Percentiles rank a stretch among this genome's conserved stretches.
Conservation (phyloP, 2,797 vertebrate genomes). For the Diceros bicornis region DNA sequence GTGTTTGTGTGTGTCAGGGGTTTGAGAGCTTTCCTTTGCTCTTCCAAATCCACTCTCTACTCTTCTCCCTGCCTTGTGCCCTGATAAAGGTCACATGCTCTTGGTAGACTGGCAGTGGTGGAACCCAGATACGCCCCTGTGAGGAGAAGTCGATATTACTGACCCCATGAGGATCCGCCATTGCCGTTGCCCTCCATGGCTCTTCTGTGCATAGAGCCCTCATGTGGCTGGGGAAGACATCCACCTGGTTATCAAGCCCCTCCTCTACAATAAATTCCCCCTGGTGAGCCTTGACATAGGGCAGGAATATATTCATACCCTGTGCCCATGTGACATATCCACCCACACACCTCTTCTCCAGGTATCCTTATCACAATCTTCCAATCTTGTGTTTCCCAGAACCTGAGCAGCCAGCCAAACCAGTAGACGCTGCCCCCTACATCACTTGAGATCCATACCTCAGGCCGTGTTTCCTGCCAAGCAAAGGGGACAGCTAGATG, state of each 20-base stretch:
- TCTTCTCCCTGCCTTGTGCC: not conserved
- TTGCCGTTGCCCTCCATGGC: not conserved
- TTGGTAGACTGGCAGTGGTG: too few species aligned
- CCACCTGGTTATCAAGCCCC: too few species aligned
- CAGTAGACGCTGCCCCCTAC: not conserved
- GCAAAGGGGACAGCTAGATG: too few species aligned
- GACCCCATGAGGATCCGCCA: too few species aligned
- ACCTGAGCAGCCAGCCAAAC: not conserved
- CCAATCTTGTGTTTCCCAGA: not conserved
- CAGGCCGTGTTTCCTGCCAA: not conserved
- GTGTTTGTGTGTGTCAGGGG: not conserved
- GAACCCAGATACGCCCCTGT: not conserved
- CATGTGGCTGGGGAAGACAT: fast-evolving
- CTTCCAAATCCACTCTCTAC: not conserved
- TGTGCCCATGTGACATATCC: fast-evolving
- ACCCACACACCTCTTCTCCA: not conserved
- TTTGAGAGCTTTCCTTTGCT: not conserved
- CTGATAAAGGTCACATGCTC: not conserved
- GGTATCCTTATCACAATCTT: not conserved
- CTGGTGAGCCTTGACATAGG: not conserved
- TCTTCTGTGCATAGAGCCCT: not conserved
- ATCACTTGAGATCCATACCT: fast-evolving
- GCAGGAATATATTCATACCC: not conserved
- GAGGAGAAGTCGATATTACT: too few species aligned
- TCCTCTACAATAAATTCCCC: not conserved